Percentiles rank a stretch among this genome's conserved stretches.
These are phyloP conservation scores for Caenorhabditis drosophilae DNA, from an alignment of 2,888 invertebrate genomes.

Conservation along the genomic window DNA sequence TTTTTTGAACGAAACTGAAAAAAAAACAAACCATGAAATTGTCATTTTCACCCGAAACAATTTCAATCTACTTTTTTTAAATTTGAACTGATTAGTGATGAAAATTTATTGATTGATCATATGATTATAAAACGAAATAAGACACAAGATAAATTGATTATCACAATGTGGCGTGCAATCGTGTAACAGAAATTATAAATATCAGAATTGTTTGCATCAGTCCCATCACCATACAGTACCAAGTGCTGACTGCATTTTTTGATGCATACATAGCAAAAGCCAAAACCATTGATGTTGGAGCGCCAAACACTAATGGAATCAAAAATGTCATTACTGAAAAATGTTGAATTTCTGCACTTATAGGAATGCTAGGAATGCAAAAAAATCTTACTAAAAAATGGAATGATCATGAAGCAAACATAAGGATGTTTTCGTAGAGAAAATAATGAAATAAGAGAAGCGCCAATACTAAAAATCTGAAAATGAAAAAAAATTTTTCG, in stretches of 20 bases:
- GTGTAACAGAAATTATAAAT: slow-evolving; percentile 49
- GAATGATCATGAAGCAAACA: slow-evolving; percentile 41
- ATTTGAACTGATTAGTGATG: not conserved
- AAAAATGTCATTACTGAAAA: slow-evolving; percentile 47
- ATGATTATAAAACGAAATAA: not conserved
- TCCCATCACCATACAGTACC: slow-evolving; percentile 59
- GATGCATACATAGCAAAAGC: slow-evolving; percentile 45
- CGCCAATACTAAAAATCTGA: slow-evolving; percentile 45
- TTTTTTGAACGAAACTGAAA: not conserved
- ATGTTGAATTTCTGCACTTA: not conserved
- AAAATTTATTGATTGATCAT: not conserved
- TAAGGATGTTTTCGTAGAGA: slow-evolving; percentile 59
- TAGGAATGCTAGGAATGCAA: not conserved
- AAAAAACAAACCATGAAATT: not conserved
- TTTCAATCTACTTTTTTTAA: not conserved
- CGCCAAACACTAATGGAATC: slow-evolving; percentile 44
- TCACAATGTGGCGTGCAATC: slow-evolving; percentile 59
- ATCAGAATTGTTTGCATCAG: slow-evolving; percentile 54
- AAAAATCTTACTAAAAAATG: slow-evolving; percentile 43
- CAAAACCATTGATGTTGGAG: slow-evolving; percentile 46
- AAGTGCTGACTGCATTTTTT: slow-evolving; percentile 47
- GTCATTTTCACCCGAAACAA: not conserved
- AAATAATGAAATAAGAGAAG: slow-evolving; percentile 49
- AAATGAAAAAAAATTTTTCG: not conserved
- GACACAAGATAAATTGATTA: not conserved